These are phyloP conservation scores for Orthosia cruda DNA, from an alignment of 2,888 invertebrate species.

Conservation along the genomic window DNA sequence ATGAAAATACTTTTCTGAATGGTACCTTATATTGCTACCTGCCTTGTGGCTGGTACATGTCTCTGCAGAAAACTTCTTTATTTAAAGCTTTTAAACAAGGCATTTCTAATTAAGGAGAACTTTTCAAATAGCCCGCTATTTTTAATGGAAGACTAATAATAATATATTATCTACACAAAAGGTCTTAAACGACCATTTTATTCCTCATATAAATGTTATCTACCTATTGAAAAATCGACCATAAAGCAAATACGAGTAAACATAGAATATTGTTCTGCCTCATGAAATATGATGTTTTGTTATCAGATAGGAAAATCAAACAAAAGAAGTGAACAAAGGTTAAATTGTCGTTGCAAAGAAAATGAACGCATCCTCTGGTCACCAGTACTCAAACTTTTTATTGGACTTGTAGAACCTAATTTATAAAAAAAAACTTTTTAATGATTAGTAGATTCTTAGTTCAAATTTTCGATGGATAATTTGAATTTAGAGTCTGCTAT, in stretches of 20 bases:
- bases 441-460: too few species aligned
- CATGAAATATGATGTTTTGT: not conserved
- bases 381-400: constrained; percentile 27
- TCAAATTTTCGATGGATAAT: too few species aligned
- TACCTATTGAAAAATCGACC: not conserved
- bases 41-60: not conserved
- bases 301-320: constrained; percentile 35
- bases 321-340: constrained; percentile 26
- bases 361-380: constrained; percentile 38
- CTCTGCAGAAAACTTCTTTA: not conserved
- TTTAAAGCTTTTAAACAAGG: too few species aligned
- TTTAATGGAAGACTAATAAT: too few species aligned
- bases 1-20: constrained; percentile 5
- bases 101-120: too few species aligned
- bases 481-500: too few species aligned
- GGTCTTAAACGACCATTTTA: not conserved
- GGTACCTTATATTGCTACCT: not conserved
- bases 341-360: constrained; percentile 42
- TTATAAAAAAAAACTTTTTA: too few species aligned
- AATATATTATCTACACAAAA: too few species aligned
- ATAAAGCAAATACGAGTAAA: not conserved
- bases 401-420: not conserved
- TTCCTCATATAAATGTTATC: not conserved
- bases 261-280: not conserved
- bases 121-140: too few species aligned